These are phyloP conservation scores for Lagodon rhomboides DNA, from an alignment of 2,797 vertebrate species.

Conservation along the genomic window DNA sequence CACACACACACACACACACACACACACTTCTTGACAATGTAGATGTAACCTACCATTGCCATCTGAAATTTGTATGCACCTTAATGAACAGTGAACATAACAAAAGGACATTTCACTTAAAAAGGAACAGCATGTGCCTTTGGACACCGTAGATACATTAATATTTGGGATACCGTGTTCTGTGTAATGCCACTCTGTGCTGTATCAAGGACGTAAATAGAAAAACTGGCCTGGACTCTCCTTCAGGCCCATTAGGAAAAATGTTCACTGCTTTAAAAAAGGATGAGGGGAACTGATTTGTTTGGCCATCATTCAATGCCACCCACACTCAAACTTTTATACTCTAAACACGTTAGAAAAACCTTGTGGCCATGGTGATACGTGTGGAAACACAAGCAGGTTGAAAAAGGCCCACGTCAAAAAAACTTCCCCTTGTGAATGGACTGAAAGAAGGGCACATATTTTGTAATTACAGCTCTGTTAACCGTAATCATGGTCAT, in stretches of 20 bases:
- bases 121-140: background rate
- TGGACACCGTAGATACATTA: constrained; percentile 8
- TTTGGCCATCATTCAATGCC: constrained; percentile 21
- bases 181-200: constrained; percentile 8
- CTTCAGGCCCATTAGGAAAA: constrained; percentile 10
- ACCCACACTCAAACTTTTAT: background rate
- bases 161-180: constrained; percentile 14
- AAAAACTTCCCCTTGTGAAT: background rate
- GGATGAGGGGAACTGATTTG: background rate
- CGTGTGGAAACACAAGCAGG: background rate
- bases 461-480: background rate
- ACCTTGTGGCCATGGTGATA: background rate
- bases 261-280: background rate
- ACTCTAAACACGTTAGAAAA: background rate
- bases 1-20: background rate
- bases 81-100: constrained; percentile 2
- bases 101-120: background rate
- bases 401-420: background rate
- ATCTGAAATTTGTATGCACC: constrained; percentile 3
- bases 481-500: background rate
- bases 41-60: constrained; percentile 2
- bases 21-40: background rate
- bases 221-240: constrained; percentile 1
- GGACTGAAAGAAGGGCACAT: background rate
- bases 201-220: background rate